Conservation (phyloP, 92 coral and sea anemone genomes). For the Epizoanthus fatuus region DNA sequence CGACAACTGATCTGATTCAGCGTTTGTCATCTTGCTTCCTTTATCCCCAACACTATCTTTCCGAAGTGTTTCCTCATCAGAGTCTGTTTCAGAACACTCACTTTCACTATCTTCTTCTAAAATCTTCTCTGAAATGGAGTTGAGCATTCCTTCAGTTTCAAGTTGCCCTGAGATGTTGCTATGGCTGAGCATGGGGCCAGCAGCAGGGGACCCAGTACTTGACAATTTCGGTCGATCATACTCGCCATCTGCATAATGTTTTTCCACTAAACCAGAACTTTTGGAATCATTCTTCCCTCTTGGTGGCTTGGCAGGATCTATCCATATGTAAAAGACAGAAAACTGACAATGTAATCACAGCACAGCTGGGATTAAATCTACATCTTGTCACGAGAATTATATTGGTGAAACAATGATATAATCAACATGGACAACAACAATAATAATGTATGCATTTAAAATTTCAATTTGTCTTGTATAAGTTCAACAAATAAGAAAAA, state of each 20-base stretch:
- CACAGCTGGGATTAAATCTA: no score
- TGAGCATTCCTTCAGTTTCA: not conserved
- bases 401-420: no score
- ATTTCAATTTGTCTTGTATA: no score
- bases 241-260: not conserved
- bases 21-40: not conserved
- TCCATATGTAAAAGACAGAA: not conserved
- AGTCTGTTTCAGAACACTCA: constrained; percentile 22
- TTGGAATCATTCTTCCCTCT: not conserved
- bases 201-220: not conserved
- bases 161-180: not conserved
- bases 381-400: no score
- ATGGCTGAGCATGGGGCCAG: not conserved
- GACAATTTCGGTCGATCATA: not conserved
- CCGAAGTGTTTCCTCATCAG: constrained; percentile 23
- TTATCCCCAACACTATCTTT: constrained; percentile 21
- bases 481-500: no score
- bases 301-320: not conserved
- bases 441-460: no score
- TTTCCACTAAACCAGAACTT: not conserved
- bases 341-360: no score
- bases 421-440: no score
- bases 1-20: no score
- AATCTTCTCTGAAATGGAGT: not conserved
- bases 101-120: constrained; percentile 20